These are phyloP conservation scores for Nebria brevicollis DNA, from an alignment of 2,888 invertebrate species.

Conservation along the genomic window DNA sequence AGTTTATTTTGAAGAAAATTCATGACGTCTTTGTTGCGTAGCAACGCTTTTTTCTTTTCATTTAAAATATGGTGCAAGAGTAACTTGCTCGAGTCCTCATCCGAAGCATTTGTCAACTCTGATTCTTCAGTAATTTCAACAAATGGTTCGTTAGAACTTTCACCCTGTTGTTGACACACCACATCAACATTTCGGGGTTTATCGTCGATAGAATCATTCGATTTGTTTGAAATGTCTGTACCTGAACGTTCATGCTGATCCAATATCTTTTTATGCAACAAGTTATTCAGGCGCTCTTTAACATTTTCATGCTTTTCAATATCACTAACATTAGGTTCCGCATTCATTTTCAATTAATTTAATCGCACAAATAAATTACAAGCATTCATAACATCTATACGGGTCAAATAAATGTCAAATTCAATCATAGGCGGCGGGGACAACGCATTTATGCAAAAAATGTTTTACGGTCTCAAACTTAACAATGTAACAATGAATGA, in stretches of 20 bases:
- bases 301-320: conserved; percentile 44
- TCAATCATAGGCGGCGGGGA: neutral
- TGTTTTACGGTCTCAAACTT: too few relatives aligned
- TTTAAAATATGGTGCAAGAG: conserved; percentile 39
- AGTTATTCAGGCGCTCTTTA: conserved; percentile 38
- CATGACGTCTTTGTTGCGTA: conserved; percentile 38
- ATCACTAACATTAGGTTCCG: conserved; percentile 24
- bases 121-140: conserved; percentile 40
- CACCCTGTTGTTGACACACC: conserved; percentile 21
- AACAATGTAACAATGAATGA: too few relatives aligned
- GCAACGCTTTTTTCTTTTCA: conserved; percentile 39
- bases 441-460: too few relatives aligned
- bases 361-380: neutral
- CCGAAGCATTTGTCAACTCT: conserved; percentile 35
- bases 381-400: neutral
- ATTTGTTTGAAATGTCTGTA: conserved; percentile 24
- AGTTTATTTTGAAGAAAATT: conserved; percentile 39
- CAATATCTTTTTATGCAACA: conserved; percentile 40
- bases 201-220: conserved; percentile 28
- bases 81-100: conserved; percentile 34
- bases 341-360: conserved; percentile 31
- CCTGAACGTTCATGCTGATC: conserved; percentile 36
- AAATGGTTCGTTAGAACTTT: conserved; percentile 37
- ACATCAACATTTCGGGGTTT: conserved; percentile 30
- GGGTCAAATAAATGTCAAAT: neutral